phyloP scores from a whole-genome alignment of 2,888 invertebrate species.

The Panorpa germanica region DNA sequence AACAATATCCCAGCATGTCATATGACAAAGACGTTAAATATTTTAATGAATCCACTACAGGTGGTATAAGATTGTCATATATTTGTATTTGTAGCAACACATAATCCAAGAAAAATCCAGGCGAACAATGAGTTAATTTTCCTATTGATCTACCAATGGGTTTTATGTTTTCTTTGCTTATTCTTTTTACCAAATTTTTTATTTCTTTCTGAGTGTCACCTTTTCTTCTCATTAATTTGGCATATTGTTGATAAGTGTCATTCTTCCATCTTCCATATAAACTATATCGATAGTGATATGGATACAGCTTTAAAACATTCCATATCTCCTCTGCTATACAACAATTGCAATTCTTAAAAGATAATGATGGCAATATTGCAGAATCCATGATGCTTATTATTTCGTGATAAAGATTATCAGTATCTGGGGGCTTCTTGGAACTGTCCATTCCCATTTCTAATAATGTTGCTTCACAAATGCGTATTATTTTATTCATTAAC shows the following conservation, averaged over 20 bases:
- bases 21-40: slow-evolving; percentile 89
- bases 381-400: slow-evolving; percentile 74
- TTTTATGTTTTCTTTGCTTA: slow-evolving; percentile 96
- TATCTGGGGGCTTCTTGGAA: slow-evolving; percentile 14
- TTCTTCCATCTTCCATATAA: slow-evolving; percentile 95
- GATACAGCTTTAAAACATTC: slow-evolving; percentile 68
- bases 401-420: slow-evolving; percentile 55
- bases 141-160: slow-evolving; percentile 90
- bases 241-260: slow-evolving; percentile 64
- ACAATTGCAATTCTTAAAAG: slow-evolving; percentile 85
- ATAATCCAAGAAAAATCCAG: slow-evolving; percentile 91
- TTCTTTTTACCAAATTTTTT: slow-evolving; percentile 91
- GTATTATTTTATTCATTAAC: slow-evolving; percentile 70
- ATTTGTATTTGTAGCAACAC: slow-evolving; percentile 75
- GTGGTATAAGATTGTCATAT: slow-evolving; percentile 86
- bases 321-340: slow-evolving; percentile 94
- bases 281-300: slow-evolving; percentile 73
- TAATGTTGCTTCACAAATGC: slow-evolving; percentile 26
- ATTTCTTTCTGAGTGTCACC: slow-evolving; percentile 81
- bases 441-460: slow-evolving; percentile 23
- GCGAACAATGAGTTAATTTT: slow-evolving; percentile 90
- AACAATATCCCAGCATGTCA: slow-evolving; percentile 88
- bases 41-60: slow-evolving; percentile 94
- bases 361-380: slow-evolving; percentile 75
- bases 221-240: slow-evolving; percentile 62